A percentile compares a stretch with the other conserved stretches of the same genome.
Evolutionary conservation across 1,140 invertebrate species (phyloP).

Genomic region (Heliconius melpomene): DNA sequence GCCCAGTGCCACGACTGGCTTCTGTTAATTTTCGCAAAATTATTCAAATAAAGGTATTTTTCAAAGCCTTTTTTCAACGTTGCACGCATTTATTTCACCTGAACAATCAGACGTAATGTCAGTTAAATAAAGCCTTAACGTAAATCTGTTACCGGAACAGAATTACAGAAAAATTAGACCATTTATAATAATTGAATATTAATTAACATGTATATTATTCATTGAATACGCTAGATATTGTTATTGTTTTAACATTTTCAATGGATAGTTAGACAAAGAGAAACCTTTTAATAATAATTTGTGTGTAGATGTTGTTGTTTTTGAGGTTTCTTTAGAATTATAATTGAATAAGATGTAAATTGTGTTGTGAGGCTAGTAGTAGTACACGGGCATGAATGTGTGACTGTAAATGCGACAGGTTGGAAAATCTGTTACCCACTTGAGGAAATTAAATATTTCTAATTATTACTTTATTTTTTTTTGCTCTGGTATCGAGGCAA

Average conservation of each 20-base stretch:
- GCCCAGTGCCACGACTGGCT: too few species aligned
- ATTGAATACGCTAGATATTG: not conserved
- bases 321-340: not conserved
- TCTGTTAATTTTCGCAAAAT: not conserved
- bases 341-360: too few species aligned
- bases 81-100: not conserved
- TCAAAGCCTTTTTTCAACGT: not conserved
- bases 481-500: too few species aligned
- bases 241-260: not conserved
- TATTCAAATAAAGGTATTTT: not conserved
- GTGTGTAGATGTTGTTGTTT: not conserved
- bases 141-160: not conserved
- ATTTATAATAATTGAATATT: too few species aligned
- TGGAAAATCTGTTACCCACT: too few species aligned
- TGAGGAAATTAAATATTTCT: too few species aligned
- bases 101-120: conserved; percentile 4
- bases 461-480: too few species aligned
- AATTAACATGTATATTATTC: too few species aligned
- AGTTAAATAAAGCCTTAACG: not conserved
- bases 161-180: not conserved
- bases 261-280: not conserved
- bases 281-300: not conserved
- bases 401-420: too few species aligned
- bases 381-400: too few species aligned
- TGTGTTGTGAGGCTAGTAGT: too few species aligned